Evolutionary conservation across 2,797 vertebrate genomes (phyloP).

Genomic region (Antennarius maculatus): DNA sequence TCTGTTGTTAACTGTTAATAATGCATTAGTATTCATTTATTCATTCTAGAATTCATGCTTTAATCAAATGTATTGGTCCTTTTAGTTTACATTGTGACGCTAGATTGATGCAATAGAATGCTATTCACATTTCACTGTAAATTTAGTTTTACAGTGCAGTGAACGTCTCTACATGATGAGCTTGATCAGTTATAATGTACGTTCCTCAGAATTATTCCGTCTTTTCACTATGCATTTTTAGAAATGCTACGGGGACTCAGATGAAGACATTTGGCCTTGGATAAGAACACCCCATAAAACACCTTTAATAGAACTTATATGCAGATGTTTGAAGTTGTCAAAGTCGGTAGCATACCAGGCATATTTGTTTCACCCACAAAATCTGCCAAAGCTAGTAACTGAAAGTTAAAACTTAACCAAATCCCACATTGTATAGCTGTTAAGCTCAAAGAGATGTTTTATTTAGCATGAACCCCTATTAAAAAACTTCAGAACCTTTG

Average conservation of each 20-base stretch:
- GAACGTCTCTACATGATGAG: slow-evolving; percentile 13
- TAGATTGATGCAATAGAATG: no score
- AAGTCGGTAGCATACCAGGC: slow-evolving; percentile 65
- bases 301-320: slow-evolving; percentile 56
- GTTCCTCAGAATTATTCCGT: slow-evolving; percentile 33
- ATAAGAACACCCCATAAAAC: slow-evolving; percentile 51
- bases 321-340: slow-evolving; percentile 57
- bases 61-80: no score
- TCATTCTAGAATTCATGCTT: no score
- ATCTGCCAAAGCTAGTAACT: slow-evolving; percentile 65
- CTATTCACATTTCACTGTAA: no score
- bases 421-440: slow-evolving; percentile 77
- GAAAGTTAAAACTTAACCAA: slow-evolving; percentile 68
- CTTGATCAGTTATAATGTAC: slow-evolving; percentile 36
- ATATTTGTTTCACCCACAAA: slow-evolving; percentile 77
- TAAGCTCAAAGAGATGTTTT: slow-evolving; percentile 81
- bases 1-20: no score
- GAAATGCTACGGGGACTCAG: slow-evolving; percentile 23
- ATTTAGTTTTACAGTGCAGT: neutral
- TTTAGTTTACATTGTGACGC: no score
- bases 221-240: slow-evolving; percentile 21
- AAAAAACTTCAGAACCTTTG: slow-evolving; percentile 82
- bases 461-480: slow-evolving; percentile 79
- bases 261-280: slow-evolving; percentile 31
- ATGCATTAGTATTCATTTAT: no score